Percentiles rank a stretch among this genome's conserved stretches.
phyloP scores from a whole-genome alignment of 2,113 vertebrate species.

The Barnardius zonarius region DNA sequence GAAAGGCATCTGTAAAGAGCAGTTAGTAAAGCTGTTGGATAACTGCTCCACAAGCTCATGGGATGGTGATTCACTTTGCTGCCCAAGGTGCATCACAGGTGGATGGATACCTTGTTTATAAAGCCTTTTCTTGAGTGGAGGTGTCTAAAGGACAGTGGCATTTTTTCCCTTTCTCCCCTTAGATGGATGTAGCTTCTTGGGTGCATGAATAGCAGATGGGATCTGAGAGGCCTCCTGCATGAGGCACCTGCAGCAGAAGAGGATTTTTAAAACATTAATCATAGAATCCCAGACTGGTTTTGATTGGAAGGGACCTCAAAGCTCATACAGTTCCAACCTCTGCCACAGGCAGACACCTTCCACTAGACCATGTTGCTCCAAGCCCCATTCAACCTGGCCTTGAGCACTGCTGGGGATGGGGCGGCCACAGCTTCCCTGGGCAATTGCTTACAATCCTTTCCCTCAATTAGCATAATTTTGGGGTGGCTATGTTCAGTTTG shows the following conservation, averaged over 20 bases:
- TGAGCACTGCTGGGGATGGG: not conserved
- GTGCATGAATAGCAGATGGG: not conserved
- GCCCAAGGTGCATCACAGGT: not conserved
- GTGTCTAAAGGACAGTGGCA: not conserved
- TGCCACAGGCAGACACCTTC: not conserved
- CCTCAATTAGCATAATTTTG: rapidly evolving
- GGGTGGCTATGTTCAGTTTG: not conserved
- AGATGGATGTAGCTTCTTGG: rapidly evolving
- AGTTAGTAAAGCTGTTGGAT: not conserved
- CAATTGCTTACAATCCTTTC: not conserved
- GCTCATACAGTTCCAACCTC: not conserved
- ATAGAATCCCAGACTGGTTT: not conserved
- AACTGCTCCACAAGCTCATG: not conserved
- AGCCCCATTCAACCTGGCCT: not conserved
- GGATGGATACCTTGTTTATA: rapidly evolving
- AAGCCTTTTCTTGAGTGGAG: not conserved
- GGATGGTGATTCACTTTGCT: not conserved
- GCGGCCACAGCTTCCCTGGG: not conserved
- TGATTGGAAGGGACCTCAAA: not conserved
- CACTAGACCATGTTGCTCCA: not conserved
- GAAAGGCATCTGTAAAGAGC: not conserved
- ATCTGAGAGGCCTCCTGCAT: not conserved
- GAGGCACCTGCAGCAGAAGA: not conserved
- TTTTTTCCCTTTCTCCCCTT: not conserved
- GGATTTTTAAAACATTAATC: not conserved